Conservation (phyloP, 2,797 vertebrate genomes). For the Pristis pectinata region DNA sequence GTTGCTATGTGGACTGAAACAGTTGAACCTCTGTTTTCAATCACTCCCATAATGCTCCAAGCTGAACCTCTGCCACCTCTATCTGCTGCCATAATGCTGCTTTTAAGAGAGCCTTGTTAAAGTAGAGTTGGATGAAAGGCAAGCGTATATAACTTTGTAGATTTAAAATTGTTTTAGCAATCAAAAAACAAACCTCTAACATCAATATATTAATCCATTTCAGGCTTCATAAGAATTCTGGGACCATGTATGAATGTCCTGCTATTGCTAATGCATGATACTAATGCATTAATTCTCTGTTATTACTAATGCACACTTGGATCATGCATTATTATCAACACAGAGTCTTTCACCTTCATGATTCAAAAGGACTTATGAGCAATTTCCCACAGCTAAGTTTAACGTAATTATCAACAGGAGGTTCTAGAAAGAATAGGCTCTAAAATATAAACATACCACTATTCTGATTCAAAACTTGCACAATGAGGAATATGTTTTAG, state of each 20-base stretch:
- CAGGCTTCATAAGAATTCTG: neutral
- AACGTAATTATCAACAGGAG: neutral
- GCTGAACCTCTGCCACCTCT: neutral
- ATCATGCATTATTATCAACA: neutral
- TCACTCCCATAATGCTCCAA: neutral
- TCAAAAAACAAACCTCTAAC: neutral
- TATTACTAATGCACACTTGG: neutral
- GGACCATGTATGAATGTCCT: neutral
- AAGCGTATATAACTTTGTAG: neutral
- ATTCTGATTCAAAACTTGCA: neutral
- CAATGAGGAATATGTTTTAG: neutral
- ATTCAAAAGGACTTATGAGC: neutral
- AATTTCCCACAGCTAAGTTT: neutral
- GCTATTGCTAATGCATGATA: neutral
- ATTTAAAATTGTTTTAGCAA: neutral
- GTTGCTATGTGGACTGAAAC: neutral
- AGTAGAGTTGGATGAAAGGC: neutral
- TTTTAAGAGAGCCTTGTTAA: neutral
- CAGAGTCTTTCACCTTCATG: neutral
- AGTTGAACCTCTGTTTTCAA: neutral
- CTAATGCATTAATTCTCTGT: neutral
- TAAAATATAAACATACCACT: neutral
- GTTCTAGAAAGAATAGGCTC: neutral
- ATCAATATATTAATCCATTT: neutral
- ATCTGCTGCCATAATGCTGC: neutral